Evolutionary conservation across 2,113 vertebrate genomes (phyloP), one percentile per base, ranked within the genome.

Genomic region (Lipotes vexillifer): DNA sequence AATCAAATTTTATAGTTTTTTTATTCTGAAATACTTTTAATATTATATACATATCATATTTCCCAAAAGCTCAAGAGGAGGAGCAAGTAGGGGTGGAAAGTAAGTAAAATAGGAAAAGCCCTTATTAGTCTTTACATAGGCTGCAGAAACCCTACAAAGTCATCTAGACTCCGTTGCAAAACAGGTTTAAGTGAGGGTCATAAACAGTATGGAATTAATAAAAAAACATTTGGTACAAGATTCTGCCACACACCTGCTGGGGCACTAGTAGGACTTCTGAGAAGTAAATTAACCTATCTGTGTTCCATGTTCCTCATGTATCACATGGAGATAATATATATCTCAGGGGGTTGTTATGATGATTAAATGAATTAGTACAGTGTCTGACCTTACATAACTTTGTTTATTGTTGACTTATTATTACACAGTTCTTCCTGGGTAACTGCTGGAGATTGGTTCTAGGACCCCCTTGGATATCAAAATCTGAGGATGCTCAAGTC

Each of bases 301-400:
- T 61, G 29, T 7, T 23, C 21, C 15, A 29, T 29, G 3, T 69
- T 81, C 55, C 57, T 88, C 41, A 49, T 74, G 1, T 66, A 61
- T 49, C 25, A 15, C 25, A 17, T 52, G 1, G 23, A 52, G 36
- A 65, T 74, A 77, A 36, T 41, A 46, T 52, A 33, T 87, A 33
- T 78, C 55, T 88, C 65, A 66, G 11, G 13, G 20, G 5, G 6
- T 61, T 44, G 5, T 66, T 78, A 29, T 52, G 41, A 91, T 82
- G 38, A 85, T 95, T 84, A 81, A 59, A 80, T 68, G 10, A 68
- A 18, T 88, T 87, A 33, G 83, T 49, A 52, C 15, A 72, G 13
- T 59, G 36, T 5, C 52, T 23, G 21, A 17, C 2, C 38, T 85
- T 90, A 52, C 0, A 31, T 63, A 82, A 52, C 14, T 46, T 6